These are phyloP conservation scores for Dolichallabes microphthalmus DNA, from an alignment of 2,113 vertebrate genomes.

Conservation along the genomic window DNA sequence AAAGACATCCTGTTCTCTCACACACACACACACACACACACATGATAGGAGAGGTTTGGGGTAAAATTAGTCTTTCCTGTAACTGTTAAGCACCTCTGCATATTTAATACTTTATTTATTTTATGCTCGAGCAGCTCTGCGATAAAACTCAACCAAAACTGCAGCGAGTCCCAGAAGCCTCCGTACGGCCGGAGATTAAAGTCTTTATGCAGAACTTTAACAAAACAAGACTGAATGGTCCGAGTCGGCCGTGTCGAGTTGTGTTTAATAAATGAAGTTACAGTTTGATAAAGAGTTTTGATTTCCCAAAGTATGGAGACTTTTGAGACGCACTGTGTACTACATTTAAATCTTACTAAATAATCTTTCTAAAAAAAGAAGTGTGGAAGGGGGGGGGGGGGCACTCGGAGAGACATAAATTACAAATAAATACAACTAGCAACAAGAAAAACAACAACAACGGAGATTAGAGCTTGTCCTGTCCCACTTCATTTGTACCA, in stretches of 20 bases:
- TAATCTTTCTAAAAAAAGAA: no score
- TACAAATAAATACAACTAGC: constrained; percentile 66
- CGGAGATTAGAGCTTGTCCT: constrained; percentile 31
- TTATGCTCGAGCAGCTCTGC: background rate
- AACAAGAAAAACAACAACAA: no score
- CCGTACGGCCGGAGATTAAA: no score
- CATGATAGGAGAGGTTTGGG: background rate
- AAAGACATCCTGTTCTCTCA: background rate
- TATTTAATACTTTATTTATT: constrained; percentile 1
- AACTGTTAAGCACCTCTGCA: background rate
- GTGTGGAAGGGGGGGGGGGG: constrained; percentile 37
- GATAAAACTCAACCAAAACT: constrained; percentile 9
- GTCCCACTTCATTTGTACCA: constrained; percentile 48
- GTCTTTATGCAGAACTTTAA: no score
- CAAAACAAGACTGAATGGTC: no score
- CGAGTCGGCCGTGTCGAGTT: no score
- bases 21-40: background rate
- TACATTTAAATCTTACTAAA: constrained; percentile 9
- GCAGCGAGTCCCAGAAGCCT: no score
- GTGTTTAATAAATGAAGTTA: no score
- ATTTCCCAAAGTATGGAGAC: no score
- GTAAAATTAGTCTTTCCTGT: background rate
- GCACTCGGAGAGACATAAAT: constrained; percentile 68
- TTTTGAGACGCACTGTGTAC: background rate
- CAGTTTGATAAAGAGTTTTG: no score